Evolutionary conservation across 1,140 invertebrate genomes (phyloP).

Genomic region (Tetramorium parvispinum): DNA sequence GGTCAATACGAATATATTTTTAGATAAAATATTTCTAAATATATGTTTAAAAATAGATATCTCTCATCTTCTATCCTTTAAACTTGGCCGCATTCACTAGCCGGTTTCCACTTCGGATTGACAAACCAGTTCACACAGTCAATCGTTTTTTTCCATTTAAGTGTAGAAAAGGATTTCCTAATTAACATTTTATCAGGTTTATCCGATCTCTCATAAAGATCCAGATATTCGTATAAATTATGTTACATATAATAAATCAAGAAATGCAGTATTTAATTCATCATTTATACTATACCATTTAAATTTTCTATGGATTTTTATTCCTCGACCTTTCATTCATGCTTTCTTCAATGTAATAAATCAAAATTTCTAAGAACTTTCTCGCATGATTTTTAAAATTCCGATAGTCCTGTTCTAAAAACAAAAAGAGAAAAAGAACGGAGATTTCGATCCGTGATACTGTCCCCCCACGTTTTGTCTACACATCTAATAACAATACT

Average conservation of each 20-base stretch:
- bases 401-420: background rate
- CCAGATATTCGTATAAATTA: background rate
- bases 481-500: background rate
- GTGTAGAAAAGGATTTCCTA: background rate
- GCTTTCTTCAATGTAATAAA: conserved; percentile 10
- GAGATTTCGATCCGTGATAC: background rate
- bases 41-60: background rate
- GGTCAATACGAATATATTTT: background rate
- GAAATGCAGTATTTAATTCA: background rate
- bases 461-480: background rate
- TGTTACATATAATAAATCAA: background rate
- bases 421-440: background rate
- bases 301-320: background rate
- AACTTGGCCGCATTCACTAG: background rate
- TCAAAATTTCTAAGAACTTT: background rate
- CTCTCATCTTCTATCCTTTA: background rate
- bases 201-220: background rate
- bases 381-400: background rate
- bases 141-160: background rate
- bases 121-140: conserved; percentile 30
- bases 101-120: conserved; percentile 3
- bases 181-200: conserved; percentile 15
- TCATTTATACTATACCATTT: background rate
- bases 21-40: background rate
- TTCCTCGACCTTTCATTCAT: background rate